Evolutionary conservation across 2,888 invertebrate species (phyloP).

Genomic region (Drosophila birchii): DNA sequence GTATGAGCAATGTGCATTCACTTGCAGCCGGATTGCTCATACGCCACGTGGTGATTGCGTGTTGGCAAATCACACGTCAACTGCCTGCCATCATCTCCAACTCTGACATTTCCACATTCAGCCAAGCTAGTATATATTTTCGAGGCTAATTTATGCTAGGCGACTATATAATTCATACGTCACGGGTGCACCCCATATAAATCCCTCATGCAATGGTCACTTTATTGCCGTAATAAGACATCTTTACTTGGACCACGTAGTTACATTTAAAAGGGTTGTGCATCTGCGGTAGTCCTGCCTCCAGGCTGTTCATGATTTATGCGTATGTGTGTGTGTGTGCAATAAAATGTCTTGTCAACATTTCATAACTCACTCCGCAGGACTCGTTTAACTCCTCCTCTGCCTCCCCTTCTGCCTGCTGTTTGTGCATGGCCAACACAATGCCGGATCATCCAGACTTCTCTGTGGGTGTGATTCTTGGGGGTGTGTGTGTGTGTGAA

Average conservation of each 20-base stretch:
- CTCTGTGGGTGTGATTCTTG: conserved; percentile 23
- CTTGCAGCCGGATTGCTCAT: conserved; percentile 54
- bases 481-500: conserved; percentile 41
- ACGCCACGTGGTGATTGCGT: conserved; percentile 48
- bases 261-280: conserved; percentile 49
- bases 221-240: conserved; percentile 75
- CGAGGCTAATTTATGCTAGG: conserved; percentile 36
- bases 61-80: conserved; percentile 43
- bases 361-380: conserved; percentile 75
- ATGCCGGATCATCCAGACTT: conserved; percentile 58
- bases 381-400: neutral
- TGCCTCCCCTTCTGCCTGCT: conserved; percentile 8
- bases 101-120: neutral
- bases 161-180: conserved; percentile 55
- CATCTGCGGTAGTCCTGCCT: conserved; percentile 32
- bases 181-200: conserved; percentile 46
- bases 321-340: conserved; percentile 37
- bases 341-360: conserved; percentile 80
- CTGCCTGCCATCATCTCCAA: conserved; percentile 20
- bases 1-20: conserved; percentile 58
- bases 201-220: conserved; percentile 63
- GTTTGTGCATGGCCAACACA: conserved; percentile 71
- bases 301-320: conserved; percentile 57
- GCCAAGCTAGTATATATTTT: conserved; percentile 1
- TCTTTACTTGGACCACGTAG: conserved; percentile 52